A percentile compares a stretch with the other conserved stretches of the same genome.
Conservation (phyloP, 2,113 vertebrate genomes). For the Phyllostomus discolor region DNA sequence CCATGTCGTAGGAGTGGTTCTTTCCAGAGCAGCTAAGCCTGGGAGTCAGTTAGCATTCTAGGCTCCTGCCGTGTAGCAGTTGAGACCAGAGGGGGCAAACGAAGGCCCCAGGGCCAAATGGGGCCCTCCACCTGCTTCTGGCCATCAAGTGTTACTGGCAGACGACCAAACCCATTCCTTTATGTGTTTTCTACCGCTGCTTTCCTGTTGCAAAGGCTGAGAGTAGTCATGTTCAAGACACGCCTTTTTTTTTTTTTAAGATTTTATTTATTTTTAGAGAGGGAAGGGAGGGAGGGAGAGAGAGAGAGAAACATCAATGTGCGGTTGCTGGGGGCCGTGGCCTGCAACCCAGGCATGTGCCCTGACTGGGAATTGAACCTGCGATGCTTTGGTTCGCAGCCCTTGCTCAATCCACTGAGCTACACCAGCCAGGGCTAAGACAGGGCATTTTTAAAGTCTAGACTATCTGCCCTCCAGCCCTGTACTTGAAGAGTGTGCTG, state of each 20-base stretch:
- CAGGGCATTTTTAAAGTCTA: background rate
- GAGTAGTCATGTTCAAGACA: background rate
- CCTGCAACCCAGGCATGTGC: no score
- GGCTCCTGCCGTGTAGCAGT: background rate
- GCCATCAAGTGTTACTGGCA: background rate
- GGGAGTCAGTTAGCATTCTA: accelerated
- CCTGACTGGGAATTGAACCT: no score
- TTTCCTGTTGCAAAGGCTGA: background rate
- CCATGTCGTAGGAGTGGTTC: background rate
- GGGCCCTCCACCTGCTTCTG: background rate
- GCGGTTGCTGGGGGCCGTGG: no score
- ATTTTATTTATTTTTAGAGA: no score
- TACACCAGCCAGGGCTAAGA: no score
- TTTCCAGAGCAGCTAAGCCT: background rate
- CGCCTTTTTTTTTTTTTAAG: no score
- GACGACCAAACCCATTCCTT: background rate
- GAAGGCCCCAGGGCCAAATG: background rate
- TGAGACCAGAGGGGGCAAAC: background rate
- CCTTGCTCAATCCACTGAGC: no score
- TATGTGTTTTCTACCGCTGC: background rate
- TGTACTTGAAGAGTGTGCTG: no score
- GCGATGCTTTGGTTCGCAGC: no score
- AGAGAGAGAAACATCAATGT: no score
- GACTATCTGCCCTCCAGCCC: background rate
- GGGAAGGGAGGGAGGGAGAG: no score